Evolutionary conservation across 2,797 vertebrate genomes (phyloP), one percentile per base, ranked within the genome.

Genomic region (Leucoraja ocellata): DNA sequence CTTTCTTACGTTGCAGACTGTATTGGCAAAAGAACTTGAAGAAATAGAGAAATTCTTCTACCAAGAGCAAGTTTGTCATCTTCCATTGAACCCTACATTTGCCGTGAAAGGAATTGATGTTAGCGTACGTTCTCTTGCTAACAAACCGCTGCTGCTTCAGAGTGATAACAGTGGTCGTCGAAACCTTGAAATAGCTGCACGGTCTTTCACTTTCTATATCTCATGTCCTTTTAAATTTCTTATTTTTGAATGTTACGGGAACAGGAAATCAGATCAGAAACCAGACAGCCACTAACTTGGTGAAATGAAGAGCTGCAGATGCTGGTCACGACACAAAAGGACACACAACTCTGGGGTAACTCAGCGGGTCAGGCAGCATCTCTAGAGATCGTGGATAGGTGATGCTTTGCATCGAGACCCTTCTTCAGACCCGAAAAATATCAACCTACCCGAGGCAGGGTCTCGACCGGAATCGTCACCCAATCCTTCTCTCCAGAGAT

Each of bases 11-110:
- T 94, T 92, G 91, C 94, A 96, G 96, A 96, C 96, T 13, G 93
- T 96, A 32, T 94, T 97, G n/a, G 93, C 95, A 0, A 74, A 93
- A 93, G 96, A 96, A 93, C 94, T 96, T 25, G 23, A 83, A 84
- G 95, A 93, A 80, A 94, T 97, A 39, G 94, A 96, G 63, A 94
- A 93, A 84, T 96, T 96, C 93, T 96, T 96, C 94, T 94, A 95
- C 93, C 94, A 95, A 84, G 94, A 94, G 14, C 95, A 95, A 61
- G 4, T 94, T 23, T 97, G 96, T 63, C 95, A 94, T 91, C 95
- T 97, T 93, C 96, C 96, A 46, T 93, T 96, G 93, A 95, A 95
- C 93, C 96, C 95, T 0, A 94, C 95, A 0, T 93, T 96, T 0
- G 86, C 94, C 46, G 93, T 96, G 79, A 95, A 93, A 94, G 96